Base-by-base conservation (phyloP, 2,113 vertebrate species). In the Myanophis thanlyinensis region DNA sequence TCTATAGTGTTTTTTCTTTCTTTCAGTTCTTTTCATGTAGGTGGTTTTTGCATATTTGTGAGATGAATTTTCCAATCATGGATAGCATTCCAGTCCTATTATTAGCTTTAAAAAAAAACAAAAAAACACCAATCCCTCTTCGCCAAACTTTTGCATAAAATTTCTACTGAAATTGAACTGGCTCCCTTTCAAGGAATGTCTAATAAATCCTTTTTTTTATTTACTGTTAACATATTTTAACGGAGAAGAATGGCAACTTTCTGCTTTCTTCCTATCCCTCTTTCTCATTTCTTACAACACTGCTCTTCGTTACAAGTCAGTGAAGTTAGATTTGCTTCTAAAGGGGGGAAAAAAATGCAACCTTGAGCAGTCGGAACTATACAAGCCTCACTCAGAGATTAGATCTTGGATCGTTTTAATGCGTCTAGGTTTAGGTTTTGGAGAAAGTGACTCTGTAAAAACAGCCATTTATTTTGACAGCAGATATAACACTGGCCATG, bases 381-480 rank as follows among this genome's bases (percentile, higher is more conserved):
- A 5, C n/a, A 46, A 49, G 6, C 35, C 5, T 27, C 54, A 27
- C 48, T 53, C 52, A 30, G 48, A 86, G 54, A 53, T 13, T 40
- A 30, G 44, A 44, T 51, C 46, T 48, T 23, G 53, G 18, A 27
- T 44, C 1, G 35, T 88, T 46, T 67, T 47, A 22, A 11, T 67
- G 20, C 46, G 6, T 8, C 30, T 22, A 1, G 18, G 46, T 67
- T 44, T 73, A 88, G 13, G n/a, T 80, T 92, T 52, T 10, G 53
- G 18, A 25, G 46, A 53, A 48, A 53, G 15, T 56, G 44, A 53
- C 44, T 22, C 46, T 40, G 18, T 67, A 46, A 89, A 56, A 89
- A 46, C 49, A 88, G 87, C 18, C 27, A 35, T 92, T 80, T 89
- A 80, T 80, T 89, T 92, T 53, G 91, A 84, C 67, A 59, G 87